Evolutionary conservation across 2,113 vertebrate genomes (phyloP), one percentile per base, ranked within the genome.

Genomic region (Eptatretus burgeri): DNA sequence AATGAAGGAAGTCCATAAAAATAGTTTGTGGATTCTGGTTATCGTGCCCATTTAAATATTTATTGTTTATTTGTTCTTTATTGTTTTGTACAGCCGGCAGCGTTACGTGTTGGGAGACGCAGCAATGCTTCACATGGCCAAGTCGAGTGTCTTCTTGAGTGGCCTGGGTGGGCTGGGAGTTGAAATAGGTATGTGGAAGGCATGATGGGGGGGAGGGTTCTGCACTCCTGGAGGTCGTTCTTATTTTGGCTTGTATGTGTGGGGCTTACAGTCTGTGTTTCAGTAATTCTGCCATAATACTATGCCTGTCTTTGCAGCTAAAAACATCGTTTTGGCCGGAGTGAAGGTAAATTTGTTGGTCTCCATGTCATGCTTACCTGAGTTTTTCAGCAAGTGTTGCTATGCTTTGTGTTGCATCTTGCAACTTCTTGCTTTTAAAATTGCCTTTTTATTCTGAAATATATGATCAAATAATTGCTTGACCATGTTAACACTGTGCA

Each of bases 41-140:
- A 41, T 41, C 3, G 27, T 41, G 27, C 27, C 27, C 7, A 3
- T 41, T 41, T 41, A 41, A 41, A 41, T 41, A 41, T 41, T 41
- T 41, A 41, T 7, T 41, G 27, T 41, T 41, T 41, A 41, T 41
- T 41, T 41, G 27, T 41, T 41, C 27, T 7, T 41, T 41, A n/a
- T n/a, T n/a, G 3, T 41, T 41, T 41, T 41, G 27, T 41, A 41
- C 66, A 98, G 91, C 72, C 89, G 91, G 20, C 91, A 98, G 74
- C 82, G 89, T 10, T 98, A 98, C 51, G 91, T 98, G 66, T 81
- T 98, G 69, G 91, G 89, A 75, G 91, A 98, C 73, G 79, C 73
- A 9, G 91, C 91, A 60, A 98, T 98, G 91, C 84, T 86, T 71
- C 88, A 86, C 79, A 95, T 98, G 91, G 91, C 91, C 65, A 81